Evolutionary conservation across 2,113 vertebrate species (phyloP).

Genomic region (Sphaerodactylus townsendi): DNA sequence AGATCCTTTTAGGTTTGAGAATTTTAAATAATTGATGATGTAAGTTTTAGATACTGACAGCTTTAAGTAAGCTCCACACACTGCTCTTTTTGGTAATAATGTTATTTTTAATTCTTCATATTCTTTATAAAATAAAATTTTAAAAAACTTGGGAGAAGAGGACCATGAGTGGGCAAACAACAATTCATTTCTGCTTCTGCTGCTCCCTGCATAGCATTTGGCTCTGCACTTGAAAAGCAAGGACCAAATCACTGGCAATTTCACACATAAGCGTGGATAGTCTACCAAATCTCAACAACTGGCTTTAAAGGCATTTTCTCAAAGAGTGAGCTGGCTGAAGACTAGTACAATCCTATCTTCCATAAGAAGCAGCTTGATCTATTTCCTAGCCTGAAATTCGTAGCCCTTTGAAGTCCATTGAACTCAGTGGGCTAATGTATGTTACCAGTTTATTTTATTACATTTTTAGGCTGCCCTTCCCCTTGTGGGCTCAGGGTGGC

Average conservation of each 20-base stretch:
- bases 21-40: no score
- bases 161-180: not conserved
- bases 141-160: no score
- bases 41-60: no score
- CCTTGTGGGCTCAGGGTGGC: no score
- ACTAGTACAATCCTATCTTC: not conserved
- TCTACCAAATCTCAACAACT: not conserved
- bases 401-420: not conserved
- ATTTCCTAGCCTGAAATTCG: not conserved
- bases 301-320: not conserved
- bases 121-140: no score
- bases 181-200: conserved; percentile 42
- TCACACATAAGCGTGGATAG: conserved; percentile 24
- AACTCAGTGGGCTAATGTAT: no score
- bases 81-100: no score
- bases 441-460: no score
- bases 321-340: not conserved
- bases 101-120: no score
- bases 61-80: no score
- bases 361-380: not conserved
- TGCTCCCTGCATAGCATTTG: conserved; percentile 44
- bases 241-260: conserved; percentile 26
- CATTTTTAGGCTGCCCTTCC: no score
- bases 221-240: conserved; percentile 45
- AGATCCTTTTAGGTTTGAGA: no score